Evolutionary conservation across 1,140 invertebrate species (phyloP), one percentile per base, ranked within the genome.

Genomic region (Plodia interpunctella): DNA sequence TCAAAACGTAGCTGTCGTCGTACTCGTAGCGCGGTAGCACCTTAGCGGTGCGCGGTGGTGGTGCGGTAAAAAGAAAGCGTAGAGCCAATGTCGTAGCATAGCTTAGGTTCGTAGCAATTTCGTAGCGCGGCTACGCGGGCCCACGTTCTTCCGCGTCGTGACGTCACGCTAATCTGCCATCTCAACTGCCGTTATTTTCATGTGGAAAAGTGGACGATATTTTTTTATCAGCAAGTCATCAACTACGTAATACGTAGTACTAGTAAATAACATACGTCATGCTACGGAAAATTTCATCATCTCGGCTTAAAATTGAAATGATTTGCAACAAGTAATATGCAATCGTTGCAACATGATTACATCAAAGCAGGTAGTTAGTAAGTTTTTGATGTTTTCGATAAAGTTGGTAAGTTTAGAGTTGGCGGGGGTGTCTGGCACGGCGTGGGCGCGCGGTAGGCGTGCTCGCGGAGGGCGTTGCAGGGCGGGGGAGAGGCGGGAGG

Each of bases 381-480:
- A 9, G 30, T 32, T 32, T 32, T 32, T 32, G 30, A 11, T 6
- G 10, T 56, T 62, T 68, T 59, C 13, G 44, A 50, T 51, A 67
- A 65, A 63, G 51, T 69, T 72, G 51, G 57, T 49, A 35, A 64
- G 64, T 66, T 61, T 58, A 55, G 60, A 55, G 62, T 59, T 15
- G 5, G 61, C 62, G 67, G 72, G 65, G 62, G 66, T 65, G 62
- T 56, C 49, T 59, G 44, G 54, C 54, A 38, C 54, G 49, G 55
- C 58, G 44, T 62, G 77, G 76, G 63, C 74, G 80, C 80, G 80
- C 76, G 78, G 90, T 69, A 73, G 73, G 76, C 71, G 79, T 74
- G 78, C 75, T 70, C 61, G 62, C 35, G 63, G 59, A 71, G 57
- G 63, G 66, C 59, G 59, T 51, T 61, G 60, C 57, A 61, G 53